Conservation (phyloP, 2,888 invertebrate species). For the Idaea aversata region DNA sequence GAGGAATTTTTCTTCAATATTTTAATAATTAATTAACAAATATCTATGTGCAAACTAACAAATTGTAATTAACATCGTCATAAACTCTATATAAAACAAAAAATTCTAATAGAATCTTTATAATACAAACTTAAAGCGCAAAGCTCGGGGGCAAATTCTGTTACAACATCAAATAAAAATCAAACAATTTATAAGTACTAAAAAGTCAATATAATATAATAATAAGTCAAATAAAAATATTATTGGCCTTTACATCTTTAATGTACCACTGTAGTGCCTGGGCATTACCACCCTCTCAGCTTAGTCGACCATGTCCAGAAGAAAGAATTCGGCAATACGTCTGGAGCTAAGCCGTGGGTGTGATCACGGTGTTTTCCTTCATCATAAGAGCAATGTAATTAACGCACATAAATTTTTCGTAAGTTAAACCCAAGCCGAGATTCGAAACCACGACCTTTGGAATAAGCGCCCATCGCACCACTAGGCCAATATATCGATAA, state of each 20-base stretch:
- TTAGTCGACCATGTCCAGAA: too few relatives aligned
- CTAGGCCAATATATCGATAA: too few relatives aligned
- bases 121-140: slow-evolving; percentile 20
- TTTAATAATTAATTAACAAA: slow-evolving; percentile 73
- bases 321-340: too few relatives aligned
- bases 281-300: background rate
- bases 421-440: too few relatives aligned
- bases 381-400: too few relatives aligned
- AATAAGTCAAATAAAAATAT: background rate
- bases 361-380: too few relatives aligned
- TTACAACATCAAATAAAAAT: slow-evolving; percentile 14
- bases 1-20: slow-evolving; percentile 46
- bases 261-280: too few relatives aligned
- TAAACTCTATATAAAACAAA: slow-evolving; percentile 77
- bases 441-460: too few relatives aligned
- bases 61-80: slow-evolving; percentile 67
- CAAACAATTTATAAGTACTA: too few relatives aligned
- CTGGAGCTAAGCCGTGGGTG: too few relatives aligned
- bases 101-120: slow-evolving; percentile 61
- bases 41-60: slow-evolving; percentile 69
- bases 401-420: too few relatives aligned
- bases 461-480: too few relatives aligned
- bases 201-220: background rate
- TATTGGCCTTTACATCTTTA: background rate
- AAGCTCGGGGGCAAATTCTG: slow-evolving; percentile 7